These are phyloP conservation scores for Egretta garzetta DNA, from an alignment of 2,113 vertebrate species.

Conservation along the genomic window DNA sequence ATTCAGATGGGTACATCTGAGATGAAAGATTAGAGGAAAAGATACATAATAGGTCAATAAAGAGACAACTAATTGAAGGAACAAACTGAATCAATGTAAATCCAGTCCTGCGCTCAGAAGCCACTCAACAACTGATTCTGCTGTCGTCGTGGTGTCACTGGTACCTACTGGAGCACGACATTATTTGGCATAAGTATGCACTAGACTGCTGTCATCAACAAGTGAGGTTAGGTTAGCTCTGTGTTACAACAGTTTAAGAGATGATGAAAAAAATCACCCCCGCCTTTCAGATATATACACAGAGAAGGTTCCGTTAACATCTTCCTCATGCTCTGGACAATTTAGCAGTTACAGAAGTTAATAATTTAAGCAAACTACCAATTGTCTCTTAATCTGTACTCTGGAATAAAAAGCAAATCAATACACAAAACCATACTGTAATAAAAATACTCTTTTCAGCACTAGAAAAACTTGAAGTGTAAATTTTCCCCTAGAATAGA, in stretches of 20 bases:
- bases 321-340: neutral
- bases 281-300: neutral
- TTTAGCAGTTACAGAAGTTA: neutral
- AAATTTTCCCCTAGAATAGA: neutral
- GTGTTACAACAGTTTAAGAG: neutral
- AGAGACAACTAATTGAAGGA: neutral
- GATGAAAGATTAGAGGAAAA: neutral
- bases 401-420: neutral
- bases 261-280: neutral
- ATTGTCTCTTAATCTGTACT: neutral
- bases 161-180: neutral
- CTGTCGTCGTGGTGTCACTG: neutral
- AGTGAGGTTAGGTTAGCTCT: neutral
- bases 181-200: neutral
- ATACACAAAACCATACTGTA: constrained; percentile 3
- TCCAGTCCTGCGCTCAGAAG: neutral
- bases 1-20: neutral
- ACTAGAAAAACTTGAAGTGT: neutral
- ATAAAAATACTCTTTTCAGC: neutral
- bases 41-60: neutral
- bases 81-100: neutral
- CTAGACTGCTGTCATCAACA: neutral
- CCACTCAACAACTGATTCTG: neutral
- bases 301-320: neutral
- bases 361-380: neutral